These are phyloP conservation scores for Rhea pennata DNA, from an alignment of 2,113 vertebrate species.

Conservation along the genomic window DNA sequence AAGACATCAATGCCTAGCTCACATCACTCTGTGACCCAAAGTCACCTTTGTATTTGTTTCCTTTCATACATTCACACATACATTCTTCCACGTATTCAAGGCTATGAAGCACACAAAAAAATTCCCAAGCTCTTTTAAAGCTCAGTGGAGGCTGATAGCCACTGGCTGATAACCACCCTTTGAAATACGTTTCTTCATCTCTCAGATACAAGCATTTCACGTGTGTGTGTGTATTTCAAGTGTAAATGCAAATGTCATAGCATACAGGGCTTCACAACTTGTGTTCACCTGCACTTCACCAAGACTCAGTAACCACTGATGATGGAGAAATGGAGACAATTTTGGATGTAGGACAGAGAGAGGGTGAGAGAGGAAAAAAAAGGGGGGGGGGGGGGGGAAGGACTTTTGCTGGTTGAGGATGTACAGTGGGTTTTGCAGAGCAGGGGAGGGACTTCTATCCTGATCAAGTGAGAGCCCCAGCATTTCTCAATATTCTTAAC, in stretches of 20 bases:
- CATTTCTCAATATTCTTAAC: neutral
- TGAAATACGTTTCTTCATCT: neutral
- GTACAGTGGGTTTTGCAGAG: neutral
- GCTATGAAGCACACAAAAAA: neutral
- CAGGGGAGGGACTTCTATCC: neutral
- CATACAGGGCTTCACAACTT: neutral
- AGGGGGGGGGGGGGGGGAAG: neutral
- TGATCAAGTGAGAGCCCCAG: neutral
- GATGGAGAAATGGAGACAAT: neutral
- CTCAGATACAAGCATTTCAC: neutral
- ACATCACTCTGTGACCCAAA: neutral
- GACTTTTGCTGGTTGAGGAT: neutral
- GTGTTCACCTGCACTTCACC: neutral
- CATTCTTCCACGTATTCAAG: neutral
- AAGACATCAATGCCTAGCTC: neutral
- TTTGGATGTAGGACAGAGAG: neutral
- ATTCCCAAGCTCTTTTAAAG: neutral
- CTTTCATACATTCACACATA: neutral
- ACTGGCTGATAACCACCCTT: neutral
- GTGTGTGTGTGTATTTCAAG: neutral
- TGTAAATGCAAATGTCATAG: neutral
- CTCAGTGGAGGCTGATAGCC: neutral
- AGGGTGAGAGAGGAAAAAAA: neutral
- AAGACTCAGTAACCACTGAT: neutral
- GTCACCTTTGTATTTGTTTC: neutral